Base-by-base conservation (phyloP, 2,797 vertebrate species). In the Xenops minutus region DNA sequence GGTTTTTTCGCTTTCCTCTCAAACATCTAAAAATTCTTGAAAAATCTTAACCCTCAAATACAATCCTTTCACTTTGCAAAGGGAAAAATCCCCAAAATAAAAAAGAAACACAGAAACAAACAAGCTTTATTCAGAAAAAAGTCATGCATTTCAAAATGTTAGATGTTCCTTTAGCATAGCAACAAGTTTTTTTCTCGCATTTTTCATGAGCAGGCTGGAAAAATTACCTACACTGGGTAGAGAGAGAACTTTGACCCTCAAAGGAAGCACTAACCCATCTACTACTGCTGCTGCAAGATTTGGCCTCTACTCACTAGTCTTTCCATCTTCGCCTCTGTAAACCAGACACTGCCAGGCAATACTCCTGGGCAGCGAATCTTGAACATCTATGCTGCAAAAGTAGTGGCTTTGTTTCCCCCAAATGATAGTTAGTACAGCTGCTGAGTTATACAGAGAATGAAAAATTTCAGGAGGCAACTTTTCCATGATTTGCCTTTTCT, bases 311-410 rank as follows among this genome's bases (percentile, higher is more conserved):
- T 64, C 19, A 22, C 6, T 9, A 15, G 8, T 6, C 32, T 51
- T n/a, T 32, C 12, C 23, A 44, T n/a, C 29, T 20, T 77, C 27
- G 14, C 10, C 15, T 41, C 44, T 49, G 13, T 14, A 68, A 63
- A 52, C 4, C 14, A 48, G 17, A 36, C 5, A 27, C 11, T 0
- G 1, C 3, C 4, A 56, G 23, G 11, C 89, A 56, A 73, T 27
- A 12, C 6, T 88, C 23, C 44, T 32, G 11, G 21, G 10, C 9
- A 23, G 4, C 27, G 51, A 59, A 32, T 30, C n/a, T 61, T 29
- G 61, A 63, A 26, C 17, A 62, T 9, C 51, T 62, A 2, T 8
- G 6, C 10, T 72, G 14, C 14, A 61, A 68, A 91, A 89, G 13
- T 15, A 61, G 23, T 5, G 8, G 8, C 7, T 62, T 86, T 71